These are phyloP conservation scores for Eulacestoma nigropectus DNA, from an alignment of 2,113 vertebrate genomes.

Conservation along the genomic window DNA sequence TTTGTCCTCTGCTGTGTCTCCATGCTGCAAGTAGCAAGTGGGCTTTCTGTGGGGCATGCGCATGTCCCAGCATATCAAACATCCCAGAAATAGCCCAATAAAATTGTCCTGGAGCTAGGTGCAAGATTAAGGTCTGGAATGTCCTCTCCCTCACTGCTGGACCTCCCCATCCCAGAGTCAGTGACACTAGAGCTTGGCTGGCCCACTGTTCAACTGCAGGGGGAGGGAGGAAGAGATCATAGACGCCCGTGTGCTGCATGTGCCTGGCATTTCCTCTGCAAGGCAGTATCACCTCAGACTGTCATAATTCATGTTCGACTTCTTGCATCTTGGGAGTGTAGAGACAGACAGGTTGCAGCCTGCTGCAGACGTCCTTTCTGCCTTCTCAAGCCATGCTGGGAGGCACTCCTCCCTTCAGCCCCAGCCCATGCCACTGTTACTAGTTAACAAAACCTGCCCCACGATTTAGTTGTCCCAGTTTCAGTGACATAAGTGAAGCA, in stretches of 20 bases:
- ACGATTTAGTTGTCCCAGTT: neutral
- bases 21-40: neutral
- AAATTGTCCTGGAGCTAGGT: neutral
- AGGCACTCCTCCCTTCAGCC: neutral
- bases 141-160: neutral
- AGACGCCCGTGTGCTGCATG: fast-evolving
- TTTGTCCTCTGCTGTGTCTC: neutral
- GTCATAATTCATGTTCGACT: neutral
- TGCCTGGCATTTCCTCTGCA: neutral
- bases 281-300: neutral
- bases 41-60: neutral
- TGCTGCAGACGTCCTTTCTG: neutral
- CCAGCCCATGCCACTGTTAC: fast-evolving
- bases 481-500: neutral
- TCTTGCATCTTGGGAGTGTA: neutral
- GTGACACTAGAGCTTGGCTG: neutral
- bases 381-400: neutral
- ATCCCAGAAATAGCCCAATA: neutral
- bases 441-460: neutral
- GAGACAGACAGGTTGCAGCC: neutral
- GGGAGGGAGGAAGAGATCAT: neutral
- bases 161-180: neutral
- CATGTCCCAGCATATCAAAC: neutral
- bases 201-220: no score
- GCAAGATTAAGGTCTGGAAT: neutral